A percentile compares a stretch with the other conserved stretches of the same genome.
Conservation (phyloP, 2,797 vertebrate genomes). For the Rhinatrema bivittatum region DNA sequence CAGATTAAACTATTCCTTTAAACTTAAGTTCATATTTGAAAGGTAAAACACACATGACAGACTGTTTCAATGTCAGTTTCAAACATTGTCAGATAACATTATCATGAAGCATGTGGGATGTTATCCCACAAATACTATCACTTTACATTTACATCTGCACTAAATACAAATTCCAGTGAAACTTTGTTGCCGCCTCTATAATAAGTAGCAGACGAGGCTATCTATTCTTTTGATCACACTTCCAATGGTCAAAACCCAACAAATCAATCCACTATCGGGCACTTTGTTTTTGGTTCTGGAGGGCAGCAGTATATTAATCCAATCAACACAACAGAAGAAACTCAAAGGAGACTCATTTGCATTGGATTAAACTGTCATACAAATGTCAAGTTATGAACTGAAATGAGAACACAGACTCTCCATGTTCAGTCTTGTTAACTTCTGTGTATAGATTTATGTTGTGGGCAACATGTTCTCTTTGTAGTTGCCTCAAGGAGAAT, state of each 20-base stretch:
- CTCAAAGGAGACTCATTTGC: not conserved
- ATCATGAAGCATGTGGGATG: too few relatives aligned
- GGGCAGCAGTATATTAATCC: not conserved
- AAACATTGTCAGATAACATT: too few relatives aligned
- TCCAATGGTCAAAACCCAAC: constrained; percentile 2
- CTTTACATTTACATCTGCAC: not conserved
- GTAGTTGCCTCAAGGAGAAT: not conserved
- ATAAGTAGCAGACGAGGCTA: constrained; percentile 11
- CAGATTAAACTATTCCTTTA: too few relatives aligned
- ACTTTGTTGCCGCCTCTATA: not conserved
- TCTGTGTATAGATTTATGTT: not conserved
- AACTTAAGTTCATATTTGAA: too few relatives aligned
- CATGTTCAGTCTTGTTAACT: not conserved
- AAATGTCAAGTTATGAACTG: not conserved
- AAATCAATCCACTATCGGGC: constrained; percentile 3
- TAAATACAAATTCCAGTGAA: constrained; percentile 13
- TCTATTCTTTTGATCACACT: constrained; percentile 5
- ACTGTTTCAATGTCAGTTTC: too few relatives aligned
- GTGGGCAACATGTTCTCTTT: not conserved
- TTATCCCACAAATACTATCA: too few relatives aligned
- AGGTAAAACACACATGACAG: too few relatives aligned
- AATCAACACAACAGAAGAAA: constrained; percentile 11
- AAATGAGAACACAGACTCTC: not conserved
- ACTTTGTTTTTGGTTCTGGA: constrained; percentile 12
- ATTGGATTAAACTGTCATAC: not conserved